A percentile compares a stretch with the other conserved stretches of the same genome.
Conservation (phyloP, 2,888 invertebrate species). For the Papilio gigon region DNA sequence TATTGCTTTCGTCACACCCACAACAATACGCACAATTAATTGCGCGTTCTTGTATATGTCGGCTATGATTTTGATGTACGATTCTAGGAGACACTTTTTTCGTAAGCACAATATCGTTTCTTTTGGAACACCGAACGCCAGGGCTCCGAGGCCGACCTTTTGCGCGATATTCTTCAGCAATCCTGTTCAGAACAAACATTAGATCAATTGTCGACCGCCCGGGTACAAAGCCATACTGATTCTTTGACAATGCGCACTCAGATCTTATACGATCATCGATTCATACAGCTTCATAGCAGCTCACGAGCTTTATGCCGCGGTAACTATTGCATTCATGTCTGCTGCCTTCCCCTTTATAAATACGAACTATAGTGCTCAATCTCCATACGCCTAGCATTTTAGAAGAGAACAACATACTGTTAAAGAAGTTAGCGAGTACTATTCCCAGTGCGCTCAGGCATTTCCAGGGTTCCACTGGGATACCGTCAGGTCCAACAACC, state of each 20-base stretch:
- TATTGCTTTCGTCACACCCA: not conserved
- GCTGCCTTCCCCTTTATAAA: conserved; percentile 28
- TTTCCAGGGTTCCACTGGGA: conserved; percentile 43
- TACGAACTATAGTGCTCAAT: conserved; percentile 16
- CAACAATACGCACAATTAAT: not conserved
- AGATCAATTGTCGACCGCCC: not conserved
- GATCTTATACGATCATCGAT: not conserved
- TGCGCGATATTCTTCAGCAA: conserved; percentile 11
- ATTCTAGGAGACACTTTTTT: conserved; percentile 6
- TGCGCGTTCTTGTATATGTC: not conserved
- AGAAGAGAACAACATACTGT: not conserved
- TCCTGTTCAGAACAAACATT: conserved; percentile 6
- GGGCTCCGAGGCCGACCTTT: not conserved
- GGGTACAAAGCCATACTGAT: conserved; percentile 12
- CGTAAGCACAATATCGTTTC: conserved; percentile 26
- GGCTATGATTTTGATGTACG: conserved; percentile 6
- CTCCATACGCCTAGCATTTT: not conserved
- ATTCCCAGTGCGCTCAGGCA: conserved; percentile 26
- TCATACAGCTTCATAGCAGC: conserved; percentile 29
- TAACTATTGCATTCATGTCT: conserved; percentile 23
- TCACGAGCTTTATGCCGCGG: conserved; percentile 10
- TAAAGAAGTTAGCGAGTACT: not conserved
- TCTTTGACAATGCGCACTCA: conserved; percentile 10
- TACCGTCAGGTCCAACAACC: conserved; percentile 46
- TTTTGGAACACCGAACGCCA: conserved; percentile 26